Base-by-base conservation (phyloP, 2,888 invertebrate genomes). In the Neocrepidodera transversa region DNA sequence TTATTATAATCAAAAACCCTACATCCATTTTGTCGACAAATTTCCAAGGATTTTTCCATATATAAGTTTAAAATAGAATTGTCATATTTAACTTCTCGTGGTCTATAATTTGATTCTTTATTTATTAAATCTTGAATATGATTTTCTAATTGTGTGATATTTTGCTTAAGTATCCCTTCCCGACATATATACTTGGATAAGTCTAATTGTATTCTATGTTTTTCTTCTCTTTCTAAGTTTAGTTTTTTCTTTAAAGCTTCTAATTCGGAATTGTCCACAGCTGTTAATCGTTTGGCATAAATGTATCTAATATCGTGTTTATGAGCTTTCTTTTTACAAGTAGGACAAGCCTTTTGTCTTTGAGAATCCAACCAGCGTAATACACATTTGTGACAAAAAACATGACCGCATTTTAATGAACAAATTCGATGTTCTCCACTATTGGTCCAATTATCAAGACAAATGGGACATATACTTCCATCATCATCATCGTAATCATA, bases 341-440 rank as follows among this genome's bases (percentile, higher is more conserved):
- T 92, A 0, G 97, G 97, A 76, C 97, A 97, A 0, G 85, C 82
- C 52, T 86, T 84, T n/a, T 84, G 83, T 17, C 82, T 83, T 0
- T 81, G 77, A 0, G 77, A 65, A 59, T 83, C 83, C 50, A 94
- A 77, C 94, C 94, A 95, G 28, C 87, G 82, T 50, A 85, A 80
- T 6, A 95, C 88, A 74, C 97, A 97, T 13, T 84, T 83, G 0
- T 86, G 69, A 0, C 97, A 97, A 78, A 95, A 97, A 5, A 97
- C 79, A 80, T 97, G 97, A 0, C 97, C 97, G 78, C 97, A 97
- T 73, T 88, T 89, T 6, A 97, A 80, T 0, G 93, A 88, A n/a
- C 90, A 90, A 1, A 97, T 80, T 51, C 95, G 83, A 77, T 97
- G 97, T 0, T 85, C 86, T 0, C 96, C 97, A 0, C 89, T 86